Percentiles rank a stretch among this genome's conserved stretches.
Evolutionary conservation across 1,140 invertebrate species (phyloP).

Genomic region (Agrypnia vestita): DNA sequence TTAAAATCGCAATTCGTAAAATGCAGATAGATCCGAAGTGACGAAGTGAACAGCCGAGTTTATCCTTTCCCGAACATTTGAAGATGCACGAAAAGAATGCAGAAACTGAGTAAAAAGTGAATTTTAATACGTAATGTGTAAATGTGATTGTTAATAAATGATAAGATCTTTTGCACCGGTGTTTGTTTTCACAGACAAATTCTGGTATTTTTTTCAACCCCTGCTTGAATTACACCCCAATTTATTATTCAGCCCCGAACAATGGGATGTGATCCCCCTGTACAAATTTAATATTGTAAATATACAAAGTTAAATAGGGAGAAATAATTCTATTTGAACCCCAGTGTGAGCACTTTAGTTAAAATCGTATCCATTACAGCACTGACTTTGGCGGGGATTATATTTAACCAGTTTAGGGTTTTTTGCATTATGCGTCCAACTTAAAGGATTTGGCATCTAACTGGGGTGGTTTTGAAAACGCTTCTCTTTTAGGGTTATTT

Average conservation of each 20-base stretch:
- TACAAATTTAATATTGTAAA: constrained; percentile 62
- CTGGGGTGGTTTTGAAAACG: constrained; percentile 15
- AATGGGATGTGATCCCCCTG: constrained; percentile 49
- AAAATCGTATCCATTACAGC: constrained; percentile 53
- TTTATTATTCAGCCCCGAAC: constrained; percentile 40
- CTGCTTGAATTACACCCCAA: constrained; percentile 34
- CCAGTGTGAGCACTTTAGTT: constrained; percentile 50
- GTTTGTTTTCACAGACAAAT: neutral
- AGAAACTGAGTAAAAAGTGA: neutral
- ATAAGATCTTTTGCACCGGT: neutral
- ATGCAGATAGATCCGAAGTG: constrained; percentile 4
- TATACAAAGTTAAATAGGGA: constrained; percentile 62
- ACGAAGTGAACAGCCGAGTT: constrained; percentile 23
- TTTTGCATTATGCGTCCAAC: constrained; percentile 57
- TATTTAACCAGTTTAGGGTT: constrained; percentile 60
- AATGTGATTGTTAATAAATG: neutral
- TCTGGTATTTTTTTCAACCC: constrained; percentile 4
- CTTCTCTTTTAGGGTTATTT: constrained; percentile 24
- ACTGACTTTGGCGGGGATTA: constrained; percentile 58
- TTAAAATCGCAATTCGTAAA: neutral
- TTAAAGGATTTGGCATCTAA: constrained; percentile 38
- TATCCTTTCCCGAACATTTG: neutral
- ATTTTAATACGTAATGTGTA: neutral
- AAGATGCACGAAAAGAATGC: neutral
- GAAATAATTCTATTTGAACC: constrained; percentile 61